Base-by-base conservation (phyloP, 2,113 vertebrate species). In the Crotalus viridis region DNA sequence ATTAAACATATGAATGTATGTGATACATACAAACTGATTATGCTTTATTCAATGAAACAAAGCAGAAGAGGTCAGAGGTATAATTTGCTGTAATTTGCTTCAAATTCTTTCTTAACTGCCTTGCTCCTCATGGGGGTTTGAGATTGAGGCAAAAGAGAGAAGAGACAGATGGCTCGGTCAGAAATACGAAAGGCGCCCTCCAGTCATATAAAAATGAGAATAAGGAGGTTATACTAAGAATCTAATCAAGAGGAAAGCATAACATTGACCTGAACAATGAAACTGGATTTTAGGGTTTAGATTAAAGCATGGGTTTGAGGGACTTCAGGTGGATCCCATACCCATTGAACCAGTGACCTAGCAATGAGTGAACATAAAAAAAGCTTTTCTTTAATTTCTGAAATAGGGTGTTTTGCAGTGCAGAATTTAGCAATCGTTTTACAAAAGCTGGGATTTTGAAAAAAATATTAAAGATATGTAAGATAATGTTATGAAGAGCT, bases 1-100 rank as follows among this genome's bases (percentile, higher is more conserved):
- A 96, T 97, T 95, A 90, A 95, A 96, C 90, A 21, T 6, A 89
- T 95, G 93, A 96, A 96, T 89, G 95, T 95, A 92, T 12, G 74
- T 10, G 21, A 88, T 74, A 93, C 91, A 93, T 0, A 89, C 90
- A 95, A 95, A 94, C 88, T 24, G 87, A 94, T 94, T 59, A 91
- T 57, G 93, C 92, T 95, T 48, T 94, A 92, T 13, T 93, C 94
- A 93, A 85, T 90, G 95, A 95, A 96, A 93, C 48, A 43, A 3
- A 94, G 57, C 59, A 88, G 90, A 21, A 95, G 92, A 96, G 93
- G 93, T 94, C 64, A 17, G 0, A 43, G 61, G 5, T 33, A 91
- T 22, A 87, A 24, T 24, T 74, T 48, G 3, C 1, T 90, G 93
- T 10, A 5, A 90, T 89, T 1, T 89, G 52, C 52, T 91, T 33